A percentile compares a stretch with the other conserved stretches of the same genome.
Conservation (phyloP, 2,797 vertebrate genomes). For the Rhinogobio ventralis region DNA sequence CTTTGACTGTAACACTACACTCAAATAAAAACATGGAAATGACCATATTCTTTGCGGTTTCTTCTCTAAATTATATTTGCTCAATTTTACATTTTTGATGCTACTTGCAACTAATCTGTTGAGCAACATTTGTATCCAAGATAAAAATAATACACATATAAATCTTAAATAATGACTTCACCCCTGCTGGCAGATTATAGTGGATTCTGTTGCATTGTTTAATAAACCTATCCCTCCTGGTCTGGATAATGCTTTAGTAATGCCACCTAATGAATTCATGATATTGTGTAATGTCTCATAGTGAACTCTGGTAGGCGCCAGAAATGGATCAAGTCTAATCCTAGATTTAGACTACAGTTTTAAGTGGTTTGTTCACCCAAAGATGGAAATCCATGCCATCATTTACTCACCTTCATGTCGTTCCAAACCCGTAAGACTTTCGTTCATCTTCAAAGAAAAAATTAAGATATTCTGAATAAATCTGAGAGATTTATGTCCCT, state of each 20-base stretch:
- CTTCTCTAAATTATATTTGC: background rate
- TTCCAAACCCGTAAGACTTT: too few relatives aligned
- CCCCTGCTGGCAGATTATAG: background rate
- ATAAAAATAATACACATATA: background rate
- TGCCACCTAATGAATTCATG: background rate
- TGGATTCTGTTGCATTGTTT: background rate
- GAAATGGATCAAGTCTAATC: background rate
- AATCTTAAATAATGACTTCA: background rate
- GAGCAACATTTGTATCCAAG: background rate
- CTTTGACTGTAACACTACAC: conserved; percentile 61
- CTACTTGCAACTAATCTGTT: background rate
- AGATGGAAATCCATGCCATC: too few relatives aligned
- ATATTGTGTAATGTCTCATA: background rate
- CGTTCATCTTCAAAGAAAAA: too few relatives aligned
- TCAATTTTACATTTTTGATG: background rate
- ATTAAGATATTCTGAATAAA: background rate
- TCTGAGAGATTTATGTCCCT: background rate
- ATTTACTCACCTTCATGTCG: too few relatives aligned
- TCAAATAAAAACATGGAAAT: conserved; percentile 60
- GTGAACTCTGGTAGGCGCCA: background rate
- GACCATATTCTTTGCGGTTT: conserved; percentile 67
- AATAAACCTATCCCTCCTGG: background rate
- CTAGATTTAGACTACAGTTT: background rate
- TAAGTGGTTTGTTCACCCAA: too few relatives aligned
- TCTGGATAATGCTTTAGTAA: conserved; percentile 1